A percentile compares a stretch with the other conserved stretches of the same genome.
Evolutionary conservation across 2,888 invertebrate species (phyloP).

Genomic region (Dynastes grantii): DNA sequence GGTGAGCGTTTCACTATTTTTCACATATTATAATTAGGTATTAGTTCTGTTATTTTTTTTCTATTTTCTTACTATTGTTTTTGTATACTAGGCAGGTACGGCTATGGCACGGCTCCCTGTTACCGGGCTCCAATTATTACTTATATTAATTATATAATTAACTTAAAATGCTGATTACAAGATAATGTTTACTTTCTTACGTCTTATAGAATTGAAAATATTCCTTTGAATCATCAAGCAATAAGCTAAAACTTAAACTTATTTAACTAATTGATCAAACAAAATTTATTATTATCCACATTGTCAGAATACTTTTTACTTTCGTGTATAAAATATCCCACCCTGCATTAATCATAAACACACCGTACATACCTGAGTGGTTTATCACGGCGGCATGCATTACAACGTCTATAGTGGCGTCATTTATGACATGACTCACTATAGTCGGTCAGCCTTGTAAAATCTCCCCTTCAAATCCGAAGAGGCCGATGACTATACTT

Average conservation of each 20-base stretch:
- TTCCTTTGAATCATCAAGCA: too few relatives aligned
- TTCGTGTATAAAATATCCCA: background rate
- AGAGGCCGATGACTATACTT: conserved; percentile 33
- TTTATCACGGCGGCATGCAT: conserved; percentile 30
- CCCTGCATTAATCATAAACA: conserved; percentile 40
- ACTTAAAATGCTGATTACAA: too few relatives aligned
- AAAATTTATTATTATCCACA: background rate
- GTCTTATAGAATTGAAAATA: background rate
- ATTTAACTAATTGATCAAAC: background rate
- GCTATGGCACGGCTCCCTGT: too few relatives aligned
- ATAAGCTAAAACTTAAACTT: too few relatives aligned
- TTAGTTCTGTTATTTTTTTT: too few relatives aligned
- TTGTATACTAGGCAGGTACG: too few relatives aligned
- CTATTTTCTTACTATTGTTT: too few relatives aligned
- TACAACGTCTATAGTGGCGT: conserved; percentile 33
- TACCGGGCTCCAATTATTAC: too few relatives aligned
- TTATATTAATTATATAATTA: too few relatives aligned
- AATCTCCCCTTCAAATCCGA: conserved; percentile 44
- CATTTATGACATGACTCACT: conserved; percentile 43
- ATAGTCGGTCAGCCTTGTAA: conserved; percentile 27
- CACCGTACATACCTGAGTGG: conserved; percentile 30
- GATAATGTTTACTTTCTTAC: background rate
- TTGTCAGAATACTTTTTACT: too few relatives aligned
- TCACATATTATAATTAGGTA: too few relatives aligned
- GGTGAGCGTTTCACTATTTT: too few relatives aligned